Conservation (phyloP, 2,113 vertebrate species). For the Kryptolebias marmoratus region DNA sequence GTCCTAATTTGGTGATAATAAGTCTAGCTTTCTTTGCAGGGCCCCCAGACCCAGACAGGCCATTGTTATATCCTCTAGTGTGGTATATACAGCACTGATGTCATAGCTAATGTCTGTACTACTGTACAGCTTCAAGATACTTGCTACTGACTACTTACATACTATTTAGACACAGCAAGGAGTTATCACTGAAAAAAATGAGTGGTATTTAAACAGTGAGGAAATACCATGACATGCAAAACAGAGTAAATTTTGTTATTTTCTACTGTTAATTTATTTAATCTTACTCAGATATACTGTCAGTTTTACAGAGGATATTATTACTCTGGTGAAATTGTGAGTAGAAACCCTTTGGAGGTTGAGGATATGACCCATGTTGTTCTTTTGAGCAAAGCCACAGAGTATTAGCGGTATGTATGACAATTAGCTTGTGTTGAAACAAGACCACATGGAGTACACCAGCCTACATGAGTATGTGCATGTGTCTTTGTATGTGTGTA, state of each 20-base stretch:
- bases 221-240: conserved; percentile 33
- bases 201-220: conserved; percentile 56
- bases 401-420: conserved; percentile 15
- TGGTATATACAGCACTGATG: conserved; percentile 56
- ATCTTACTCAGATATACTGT: background rate
- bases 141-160: conserved; percentile 16
- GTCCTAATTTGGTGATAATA: conserved; percentile 78
- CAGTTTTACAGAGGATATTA: background rate
- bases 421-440: conserved; percentile 56
- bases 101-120: conserved; percentile 66
- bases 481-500: conserved; percentile 25
- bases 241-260: conserved; percentile 12
- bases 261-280: background rate
- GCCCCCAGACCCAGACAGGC: conserved; percentile 47
- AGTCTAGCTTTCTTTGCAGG: conserved; percentile 51
- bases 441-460: conserved; percentile 28
- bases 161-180: conserved; percentile 57
- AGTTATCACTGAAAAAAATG: conserved; percentile 42
- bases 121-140: conserved; percentile 58
- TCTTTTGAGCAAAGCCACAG: conserved; percentile 25
- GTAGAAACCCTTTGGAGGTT: conserved; percentile 6
- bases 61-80: conserved; percentile 65
- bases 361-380: conserved; percentile 26
- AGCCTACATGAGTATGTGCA: conserved; percentile 12
- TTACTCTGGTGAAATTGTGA: background rate